Percentiles rank a stretch among this genome's conserved stretches.
Evolutionary conservation across 2,888 invertebrate genomes (phyloP).

Genomic region (Marronus borbonicus): DNA sequence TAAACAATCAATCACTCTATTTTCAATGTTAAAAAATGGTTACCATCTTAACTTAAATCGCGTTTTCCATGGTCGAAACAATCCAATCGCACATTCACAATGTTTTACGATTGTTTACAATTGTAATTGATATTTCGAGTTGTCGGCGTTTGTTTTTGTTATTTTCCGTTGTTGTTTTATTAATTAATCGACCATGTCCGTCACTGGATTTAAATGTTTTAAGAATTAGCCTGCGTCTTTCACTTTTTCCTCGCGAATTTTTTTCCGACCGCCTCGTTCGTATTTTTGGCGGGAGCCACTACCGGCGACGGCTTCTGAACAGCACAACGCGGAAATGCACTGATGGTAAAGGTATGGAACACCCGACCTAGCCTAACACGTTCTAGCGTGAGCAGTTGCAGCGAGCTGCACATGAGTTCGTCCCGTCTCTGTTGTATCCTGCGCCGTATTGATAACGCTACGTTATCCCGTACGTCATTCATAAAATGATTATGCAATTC

Average conservation of each 20-base stretch:
- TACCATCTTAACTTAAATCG: slow-evolving; percentile 35
- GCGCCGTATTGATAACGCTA: slow-evolving; percentile 53
- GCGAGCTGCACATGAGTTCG: slow-evolving; percentile 62
- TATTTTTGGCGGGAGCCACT: slow-evolving; percentile 60
- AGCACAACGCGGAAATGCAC: slow-evolving; percentile 64
- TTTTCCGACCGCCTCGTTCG: slow-evolving; percentile 7
- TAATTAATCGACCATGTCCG: too few relatives aligned
- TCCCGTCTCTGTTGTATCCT: slow-evolving; percentile 57
- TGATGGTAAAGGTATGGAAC: slow-evolving; percentile 65
- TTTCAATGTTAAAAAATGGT: neutral
- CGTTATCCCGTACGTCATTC: slow-evolving; percentile 40
- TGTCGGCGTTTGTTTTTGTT: slow-evolving; percentile 1
- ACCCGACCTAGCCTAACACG: slow-evolving; percentile 71
- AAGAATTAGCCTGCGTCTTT: too few relatives aligned
- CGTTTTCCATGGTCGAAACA: slow-evolving; percentile 30
- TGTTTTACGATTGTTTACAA: slow-evolving; percentile 5
- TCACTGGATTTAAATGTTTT: neutral
- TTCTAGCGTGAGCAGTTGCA: slow-evolving; percentile 68
- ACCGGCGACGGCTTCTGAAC: slow-evolving; percentile 55
- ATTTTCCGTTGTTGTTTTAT: too few relatives aligned
- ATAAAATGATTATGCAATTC: slow-evolving; percentile 46
- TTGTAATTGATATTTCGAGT: neutral
- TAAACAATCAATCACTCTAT: slow-evolving; percentile 37
- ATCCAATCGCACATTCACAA: slow-evolving; percentile 14
- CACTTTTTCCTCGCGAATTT: neutral